Conservation (phyloP, 92 coral and sea anemone species). For the Phenganax stokvisi region DNA sequence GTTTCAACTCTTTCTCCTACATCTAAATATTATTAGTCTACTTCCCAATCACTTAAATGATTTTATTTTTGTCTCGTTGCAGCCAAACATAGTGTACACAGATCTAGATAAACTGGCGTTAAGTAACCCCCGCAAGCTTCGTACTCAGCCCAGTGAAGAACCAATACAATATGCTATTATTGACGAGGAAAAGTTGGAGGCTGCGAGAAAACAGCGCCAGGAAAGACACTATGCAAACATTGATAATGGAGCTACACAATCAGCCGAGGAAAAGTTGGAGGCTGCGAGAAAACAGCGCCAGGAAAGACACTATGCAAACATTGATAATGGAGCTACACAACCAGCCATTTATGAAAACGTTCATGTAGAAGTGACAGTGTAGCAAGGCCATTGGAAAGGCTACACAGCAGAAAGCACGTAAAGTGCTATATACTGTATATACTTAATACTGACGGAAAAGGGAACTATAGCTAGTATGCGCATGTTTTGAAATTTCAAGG, state of each 20-base stretch:
- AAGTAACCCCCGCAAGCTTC: not conserved
- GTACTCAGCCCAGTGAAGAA: not conserved
- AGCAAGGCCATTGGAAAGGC: too few relatives aligned
- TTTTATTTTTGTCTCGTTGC: not conserved
- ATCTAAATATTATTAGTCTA: not conserved
- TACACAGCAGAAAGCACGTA: too few relatives aligned
- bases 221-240: slow-evolving; percentile 28
- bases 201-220: slow-evolving; percentile 6
- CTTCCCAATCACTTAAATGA: not conserved
- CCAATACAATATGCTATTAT: slow-evolving; percentile 28
- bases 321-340: not conserved
- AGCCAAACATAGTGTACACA: slow-evolving; percentile 24
- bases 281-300: slow-evolving; percentile 10
- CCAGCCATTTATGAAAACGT: slow-evolving; percentile 6
- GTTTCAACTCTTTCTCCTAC: too few relatives aligned
- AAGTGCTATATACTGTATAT: too few relatives aligned
- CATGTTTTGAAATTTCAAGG: too few relatives aligned
- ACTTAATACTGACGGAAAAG: too few relatives aligned
- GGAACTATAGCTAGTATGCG: too few relatives aligned
- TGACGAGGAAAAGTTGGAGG: slow-evolving; percentile 8
- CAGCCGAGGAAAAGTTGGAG: not conserved
- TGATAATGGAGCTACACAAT: not conserved
- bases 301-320: slow-evolving; percentile 27
- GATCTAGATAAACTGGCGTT: slow-evolving; percentile 25
- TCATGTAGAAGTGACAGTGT: not conserved